Percentiles rank a stretch among this genome's conserved stretches.
Conservation (phyloP, 2,797 vertebrate genomes). For the Manis javanica region DNA sequence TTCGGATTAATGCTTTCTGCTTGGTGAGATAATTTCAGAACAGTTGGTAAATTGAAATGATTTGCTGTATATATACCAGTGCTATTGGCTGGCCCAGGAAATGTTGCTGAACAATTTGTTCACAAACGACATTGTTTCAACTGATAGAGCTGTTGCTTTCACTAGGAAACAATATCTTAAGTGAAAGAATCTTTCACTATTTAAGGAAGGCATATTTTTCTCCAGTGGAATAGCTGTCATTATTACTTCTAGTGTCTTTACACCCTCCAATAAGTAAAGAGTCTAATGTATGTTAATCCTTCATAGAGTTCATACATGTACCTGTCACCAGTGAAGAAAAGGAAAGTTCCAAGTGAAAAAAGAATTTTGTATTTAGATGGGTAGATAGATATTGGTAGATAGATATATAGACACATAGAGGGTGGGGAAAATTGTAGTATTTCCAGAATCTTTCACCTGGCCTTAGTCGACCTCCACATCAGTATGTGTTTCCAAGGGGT, state of each 20-base stretch:
- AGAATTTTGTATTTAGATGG: background rate
- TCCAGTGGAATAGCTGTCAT: slow-evolving; percentile 54
- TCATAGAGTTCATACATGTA: slow-evolving; percentile 16
- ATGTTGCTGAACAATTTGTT: slow-evolving; percentile 75
- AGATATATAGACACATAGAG: too few relatives aligned
- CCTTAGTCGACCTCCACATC: too few relatives aligned
- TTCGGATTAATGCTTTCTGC: slow-evolving; percentile 78
- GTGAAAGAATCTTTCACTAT: slow-evolving; percentile 68
- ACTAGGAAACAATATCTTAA: slow-evolving; percentile 63
- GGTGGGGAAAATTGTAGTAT: too few relatives aligned
- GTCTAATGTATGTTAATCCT: slow-evolving; percentile 47
- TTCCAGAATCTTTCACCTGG: too few relatives aligned
- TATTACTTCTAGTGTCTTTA: slow-evolving; percentile 58
- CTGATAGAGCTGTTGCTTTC: slow-evolving; percentile 70
- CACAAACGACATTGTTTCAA: slow-evolving; percentile 75
- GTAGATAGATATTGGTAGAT: background rate
- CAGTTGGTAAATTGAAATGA: slow-evolving; percentile 84
- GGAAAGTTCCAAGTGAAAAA: slow-evolving; percentile 37
- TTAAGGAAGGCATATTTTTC: slow-evolving; percentile 76
- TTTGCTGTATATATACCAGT: slow-evolving; percentile 76
- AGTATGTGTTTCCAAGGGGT: too few relatives aligned
- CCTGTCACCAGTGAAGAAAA: slow-evolving; percentile 31
- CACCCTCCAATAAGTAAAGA: background rate
- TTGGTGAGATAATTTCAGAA: slow-evolving; percentile 82
- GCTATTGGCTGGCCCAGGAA: slow-evolving; percentile 73